These are phyloP conservation scores for Acanthurus leucopareius DNA, from an alignment of 2,797 vertebrate genomes.

Conservation along the genomic window DNA sequence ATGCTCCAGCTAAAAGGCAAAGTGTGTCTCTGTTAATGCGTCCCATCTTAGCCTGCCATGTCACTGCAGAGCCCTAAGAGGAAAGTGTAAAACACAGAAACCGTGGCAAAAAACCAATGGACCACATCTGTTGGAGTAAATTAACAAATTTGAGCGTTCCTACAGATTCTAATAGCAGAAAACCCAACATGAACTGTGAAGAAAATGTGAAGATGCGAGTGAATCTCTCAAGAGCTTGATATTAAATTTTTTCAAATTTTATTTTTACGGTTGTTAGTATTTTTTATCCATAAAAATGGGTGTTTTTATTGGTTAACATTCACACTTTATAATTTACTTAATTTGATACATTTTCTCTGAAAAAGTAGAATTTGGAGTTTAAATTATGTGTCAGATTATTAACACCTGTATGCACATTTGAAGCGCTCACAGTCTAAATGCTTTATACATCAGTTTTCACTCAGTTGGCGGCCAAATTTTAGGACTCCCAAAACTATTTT, in stretches of 20 bases:
- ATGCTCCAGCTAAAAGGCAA: constrained; percentile 13
- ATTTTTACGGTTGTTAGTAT: neutral
- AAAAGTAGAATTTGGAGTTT: neutral
- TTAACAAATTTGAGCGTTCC: constrained; percentile 11
- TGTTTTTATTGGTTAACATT: neutral
- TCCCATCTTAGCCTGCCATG: constrained; percentile 25
- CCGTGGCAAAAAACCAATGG: constrained; percentile 8
- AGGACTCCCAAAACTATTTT: neutral
- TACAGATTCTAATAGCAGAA: constrained; percentile 14
- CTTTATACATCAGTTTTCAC: constrained; percentile 9
- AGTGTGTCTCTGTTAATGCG: constrained; percentile 32
- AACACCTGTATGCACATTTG: constrained; percentile 18
- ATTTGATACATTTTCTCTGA: neutral
- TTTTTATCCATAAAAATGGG: neutral
- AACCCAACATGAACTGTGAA: constrained; percentile 4
- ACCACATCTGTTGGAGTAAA: constrained; percentile 12
- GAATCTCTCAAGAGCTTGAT: neutral
- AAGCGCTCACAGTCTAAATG: constrained; percentile 14
- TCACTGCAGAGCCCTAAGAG: constrained; percentile 30
- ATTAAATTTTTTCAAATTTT: constrained; percentile 2
- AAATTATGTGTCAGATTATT: neutral
- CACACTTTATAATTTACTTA: neutral
- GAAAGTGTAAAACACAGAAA: constrained; percentile 18
- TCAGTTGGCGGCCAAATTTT: constrained; percentile 5
- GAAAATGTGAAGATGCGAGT: neutral